Conservation (phyloP, 2,113 vertebrate genomes). For the Proteles cristata region DNA sequence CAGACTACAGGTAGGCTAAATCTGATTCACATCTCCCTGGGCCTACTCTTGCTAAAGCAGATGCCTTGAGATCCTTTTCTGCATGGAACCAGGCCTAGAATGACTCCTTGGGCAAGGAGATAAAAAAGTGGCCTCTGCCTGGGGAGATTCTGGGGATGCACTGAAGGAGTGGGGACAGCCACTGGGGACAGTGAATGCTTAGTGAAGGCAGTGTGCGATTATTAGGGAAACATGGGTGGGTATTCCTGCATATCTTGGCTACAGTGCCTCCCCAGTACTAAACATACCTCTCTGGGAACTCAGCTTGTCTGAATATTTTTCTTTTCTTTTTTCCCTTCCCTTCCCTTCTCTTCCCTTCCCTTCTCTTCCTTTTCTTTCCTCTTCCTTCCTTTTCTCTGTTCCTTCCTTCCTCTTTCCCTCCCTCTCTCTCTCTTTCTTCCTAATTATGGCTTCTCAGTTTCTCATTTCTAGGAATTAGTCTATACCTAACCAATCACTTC, state of each 20-base stretch:
- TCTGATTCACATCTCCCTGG: background rate
- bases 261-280: background rate
- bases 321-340: background rate
- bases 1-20: background rate
- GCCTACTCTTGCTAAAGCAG: background rate
- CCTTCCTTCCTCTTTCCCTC: background rate
- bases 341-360: too few species aligned
- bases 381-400: too few species aligned
- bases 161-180: background rate
- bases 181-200: background rate
- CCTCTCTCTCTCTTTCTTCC: background rate
- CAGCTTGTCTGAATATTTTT: background rate
- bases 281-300: background rate
- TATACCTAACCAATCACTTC: background rate
- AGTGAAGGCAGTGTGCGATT: background rate
- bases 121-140: background rate
- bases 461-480: background rate
- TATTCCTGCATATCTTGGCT: background rate
- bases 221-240: accelerated
- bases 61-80: background rate
- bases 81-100: background rate
- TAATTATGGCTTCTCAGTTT: background rate
- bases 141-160: background rate
- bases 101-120: background rate
- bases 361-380: too few species aligned